Evolutionary conservation across 2,797 vertebrate genomes (phyloP).

Genomic region (Liasis olivaceus): DNA sequence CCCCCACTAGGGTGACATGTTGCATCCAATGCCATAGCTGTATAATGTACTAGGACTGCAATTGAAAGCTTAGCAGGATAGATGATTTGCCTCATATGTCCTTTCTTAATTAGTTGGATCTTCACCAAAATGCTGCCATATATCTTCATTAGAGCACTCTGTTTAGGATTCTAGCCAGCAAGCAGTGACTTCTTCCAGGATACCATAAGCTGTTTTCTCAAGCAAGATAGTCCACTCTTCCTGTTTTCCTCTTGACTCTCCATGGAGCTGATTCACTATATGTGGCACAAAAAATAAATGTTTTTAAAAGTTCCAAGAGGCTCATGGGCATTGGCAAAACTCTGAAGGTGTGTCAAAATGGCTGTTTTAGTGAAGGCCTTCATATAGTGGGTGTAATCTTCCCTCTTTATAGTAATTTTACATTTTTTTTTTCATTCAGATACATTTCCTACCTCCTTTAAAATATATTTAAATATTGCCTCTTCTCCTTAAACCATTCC

Average conservation of each 20-base stretch:
- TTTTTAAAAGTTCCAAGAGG: background rate
- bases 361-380: background rate
- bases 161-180: background rate
- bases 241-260: background rate
- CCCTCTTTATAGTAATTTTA: background rate
- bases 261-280: background rate
- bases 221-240: background rate
- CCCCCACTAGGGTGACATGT: background rate
- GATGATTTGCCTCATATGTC: background rate
- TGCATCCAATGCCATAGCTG: background rate
- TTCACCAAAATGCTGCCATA: background rate
- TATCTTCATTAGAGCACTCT: background rate
- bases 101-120: background rate
- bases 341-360: background rate
- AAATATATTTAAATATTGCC: background rate
- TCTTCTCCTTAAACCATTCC: background rate
- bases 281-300: background rate
- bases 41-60: background rate
- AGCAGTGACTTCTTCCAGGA: background rate
- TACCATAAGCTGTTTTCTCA: background rate
- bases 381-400: background rate
- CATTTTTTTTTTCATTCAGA: background rate
- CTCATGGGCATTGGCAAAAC: background rate
- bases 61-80: background rate
- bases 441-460: background rate